Base-by-base conservation (phyloP, 1,140 invertebrate genomes). In the Phymorhynchus buccinoides region DNA sequence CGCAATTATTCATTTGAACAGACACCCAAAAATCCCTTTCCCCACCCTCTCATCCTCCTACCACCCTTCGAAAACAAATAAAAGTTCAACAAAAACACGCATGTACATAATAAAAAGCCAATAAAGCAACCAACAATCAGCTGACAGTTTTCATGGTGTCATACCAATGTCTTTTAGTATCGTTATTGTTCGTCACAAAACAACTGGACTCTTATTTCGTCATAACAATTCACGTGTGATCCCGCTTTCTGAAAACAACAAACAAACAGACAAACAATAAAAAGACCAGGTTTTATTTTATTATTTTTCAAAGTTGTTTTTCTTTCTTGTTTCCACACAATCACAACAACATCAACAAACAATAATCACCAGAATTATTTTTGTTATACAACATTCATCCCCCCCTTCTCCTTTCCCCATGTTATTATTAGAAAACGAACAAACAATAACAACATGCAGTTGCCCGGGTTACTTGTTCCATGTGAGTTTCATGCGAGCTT, bases 341-440 rank as follows among this genome's bases (percentile, higher is more conserved):
- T 27, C 56, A 62, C n/a, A 6, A 62, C 56, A 27, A 62, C 56
- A 62, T 27, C n/a, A n/a, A n/a, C 48, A 52, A n/a, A 52, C 22
- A 22, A 62, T 14, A 22, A 62, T 62, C 56, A 62, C 56, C 56
- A 62, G 56, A 62, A 62, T 27, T 14, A 27, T 48, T 62, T 27
- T 27, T 62, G n/a, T n/a, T n/a, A 27, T 62, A 62, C 56, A 62
- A 62, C 56, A 62, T 27, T 62, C 56, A 62, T 14, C 22, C 56
- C 56, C 56, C n/a, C 56, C 56, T 27, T 62, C 56, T 62, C 56
- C 56, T n/a, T n/a, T n/a, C n/a, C n/a, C n/a, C n/a, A n/a, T n/a
- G n/a, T n/a, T n/a, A n/a, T n/a, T n/a, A n/a, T n/a, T n/a, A n/a
- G n/a, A n/a, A n/a, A n/a, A n/a, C n/a, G n/a, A n/a, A n/a, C n/a